Conservation (phyloP, 2,113 vertebrate species). For the Ia io region DNA sequence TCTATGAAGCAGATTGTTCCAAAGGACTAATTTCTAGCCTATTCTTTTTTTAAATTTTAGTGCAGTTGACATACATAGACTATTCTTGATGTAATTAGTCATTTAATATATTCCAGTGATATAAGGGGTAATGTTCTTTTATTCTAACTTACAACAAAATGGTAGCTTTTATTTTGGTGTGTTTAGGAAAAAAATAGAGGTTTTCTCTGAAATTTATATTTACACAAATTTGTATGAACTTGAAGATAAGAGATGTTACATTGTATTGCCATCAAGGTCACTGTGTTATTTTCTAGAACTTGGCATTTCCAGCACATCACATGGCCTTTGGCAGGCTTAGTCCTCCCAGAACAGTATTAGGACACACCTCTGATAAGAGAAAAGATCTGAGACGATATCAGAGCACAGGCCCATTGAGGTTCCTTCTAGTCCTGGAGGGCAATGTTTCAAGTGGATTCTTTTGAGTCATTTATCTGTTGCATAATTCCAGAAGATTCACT, state of each 20-base stretch:
- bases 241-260: neutral
- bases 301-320: neutral
- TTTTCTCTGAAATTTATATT: conserved; percentile 3
- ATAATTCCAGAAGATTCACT: neutral
- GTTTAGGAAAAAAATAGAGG: conserved; percentile 21
- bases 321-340: neutral
- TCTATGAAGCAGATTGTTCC: conserved; percentile 46
- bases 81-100: conserved; percentile 54
- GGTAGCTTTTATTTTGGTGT: neutral
- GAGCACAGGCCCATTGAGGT: neutral
- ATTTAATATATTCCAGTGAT: conserved; percentile 23
- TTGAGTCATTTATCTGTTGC: neutral
- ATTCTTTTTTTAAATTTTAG: neutral
- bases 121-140: conserved; percentile 18
- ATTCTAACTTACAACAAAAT: conserved; percentile 37
- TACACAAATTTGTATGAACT: neutral
- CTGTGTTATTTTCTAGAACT: neutral
- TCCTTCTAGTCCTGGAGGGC: neutral
- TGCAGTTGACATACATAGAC: neutral
- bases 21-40: conserved; percentile 44
- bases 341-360: neutral
- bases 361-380: neutral
- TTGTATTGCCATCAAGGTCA: neutral
- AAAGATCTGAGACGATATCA: neutral
- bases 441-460: neutral